These are phyloP conservation scores for Harpegnathos saltator DNA, from an alignment of 1,140 invertebrate species.

Conservation along the genomic window DNA sequence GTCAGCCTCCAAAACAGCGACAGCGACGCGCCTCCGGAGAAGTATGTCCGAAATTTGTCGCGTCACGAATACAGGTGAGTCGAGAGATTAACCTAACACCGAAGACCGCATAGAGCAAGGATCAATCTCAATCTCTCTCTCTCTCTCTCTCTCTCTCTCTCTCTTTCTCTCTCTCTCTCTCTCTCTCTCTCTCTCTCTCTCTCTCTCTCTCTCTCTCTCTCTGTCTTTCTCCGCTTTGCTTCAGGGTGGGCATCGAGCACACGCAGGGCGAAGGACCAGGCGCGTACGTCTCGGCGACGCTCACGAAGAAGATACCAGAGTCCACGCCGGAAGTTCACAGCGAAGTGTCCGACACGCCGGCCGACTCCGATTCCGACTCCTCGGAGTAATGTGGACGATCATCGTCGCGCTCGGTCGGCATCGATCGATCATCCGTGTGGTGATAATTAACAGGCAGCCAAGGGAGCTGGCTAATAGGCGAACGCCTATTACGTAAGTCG, in stretches of 20 bases:
- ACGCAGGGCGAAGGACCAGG: conserved; percentile 91
- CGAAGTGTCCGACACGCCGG: conserved; percentile 69
- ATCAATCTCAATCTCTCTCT: too few relatives aligned
- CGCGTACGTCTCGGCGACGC: conserved; percentile 91
- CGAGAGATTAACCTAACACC: neutral
- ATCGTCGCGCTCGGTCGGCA: neutral
- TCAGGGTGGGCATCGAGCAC: conserved; percentile 94
- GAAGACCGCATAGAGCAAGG: neutral
- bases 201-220: too few relatives aligned
- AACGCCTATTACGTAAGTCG: conserved; percentile 34
- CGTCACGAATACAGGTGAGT: conserved; percentile 96
- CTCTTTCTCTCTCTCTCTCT: too few relatives aligned
- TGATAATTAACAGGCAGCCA: conserved; percentile 44
- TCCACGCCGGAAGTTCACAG: conserved; percentile 73
- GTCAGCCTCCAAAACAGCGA: conserved; percentile 96
- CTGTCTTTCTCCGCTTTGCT: too few relatives aligned
- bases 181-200: too few relatives aligned
- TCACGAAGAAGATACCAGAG: conserved; percentile 81
- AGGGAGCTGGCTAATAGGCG: neutral
- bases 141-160: too few relatives aligned
- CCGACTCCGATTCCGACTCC: conserved; percentile 82
- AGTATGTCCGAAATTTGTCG: conserved; percentile 98
- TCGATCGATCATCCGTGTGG: conserved; percentile 29
- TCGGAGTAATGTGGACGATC: conserved; percentile 73
- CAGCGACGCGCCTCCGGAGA: conserved; percentile 97